Conservation (phyloP, 64 coral and sea anemone genomes). For the Montipora cactus region DNA sequence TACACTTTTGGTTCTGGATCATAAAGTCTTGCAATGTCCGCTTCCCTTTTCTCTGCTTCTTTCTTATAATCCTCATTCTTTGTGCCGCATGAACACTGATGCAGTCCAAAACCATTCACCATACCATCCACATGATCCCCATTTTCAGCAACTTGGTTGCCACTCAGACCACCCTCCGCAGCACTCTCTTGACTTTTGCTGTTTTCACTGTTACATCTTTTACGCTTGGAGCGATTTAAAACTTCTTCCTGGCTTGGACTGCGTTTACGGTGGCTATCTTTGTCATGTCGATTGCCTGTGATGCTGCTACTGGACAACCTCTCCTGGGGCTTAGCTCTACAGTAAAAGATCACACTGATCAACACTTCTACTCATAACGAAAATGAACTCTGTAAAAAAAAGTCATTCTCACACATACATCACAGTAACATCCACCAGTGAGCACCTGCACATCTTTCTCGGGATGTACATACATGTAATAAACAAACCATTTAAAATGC, state of each 20-base stretch:
- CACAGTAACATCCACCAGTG: no score
- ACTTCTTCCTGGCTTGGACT: conserved; percentile 86
- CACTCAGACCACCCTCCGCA: not conserved
- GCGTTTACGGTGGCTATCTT: conserved; percentile 63
- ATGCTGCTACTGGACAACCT: conserved; percentile 61
- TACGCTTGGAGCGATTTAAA: conserved; percentile 53
- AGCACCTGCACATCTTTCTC: no score
- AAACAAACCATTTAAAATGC: no score
- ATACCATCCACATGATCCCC: not conserved
- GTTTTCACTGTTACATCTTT: conserved; percentile 65
- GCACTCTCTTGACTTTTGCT: conserved; percentile 4
- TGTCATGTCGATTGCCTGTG: conserved; percentile 50
- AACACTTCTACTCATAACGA: no score
- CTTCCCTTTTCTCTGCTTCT: conserved; percentile 14
- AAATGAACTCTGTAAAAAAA: no score
- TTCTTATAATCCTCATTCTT: conserved; percentile 44
- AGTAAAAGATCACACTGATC: not conserved
- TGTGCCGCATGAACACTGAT: conserved; percentile 15
- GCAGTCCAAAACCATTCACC: not conserved
- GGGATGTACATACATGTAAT: no score
- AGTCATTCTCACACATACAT: no score
- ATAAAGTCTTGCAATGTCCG: conserved; percentile 73
- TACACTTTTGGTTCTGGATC: conserved; percentile 81
- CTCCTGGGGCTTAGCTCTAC: conserved; percentile 48
- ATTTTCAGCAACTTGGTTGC: conserved; percentile 35